Evolutionary conservation across 2,888 invertebrate species (phyloP), one percentile per base, ranked within the genome.

Genomic region (Belgica antarctica): DNA sequence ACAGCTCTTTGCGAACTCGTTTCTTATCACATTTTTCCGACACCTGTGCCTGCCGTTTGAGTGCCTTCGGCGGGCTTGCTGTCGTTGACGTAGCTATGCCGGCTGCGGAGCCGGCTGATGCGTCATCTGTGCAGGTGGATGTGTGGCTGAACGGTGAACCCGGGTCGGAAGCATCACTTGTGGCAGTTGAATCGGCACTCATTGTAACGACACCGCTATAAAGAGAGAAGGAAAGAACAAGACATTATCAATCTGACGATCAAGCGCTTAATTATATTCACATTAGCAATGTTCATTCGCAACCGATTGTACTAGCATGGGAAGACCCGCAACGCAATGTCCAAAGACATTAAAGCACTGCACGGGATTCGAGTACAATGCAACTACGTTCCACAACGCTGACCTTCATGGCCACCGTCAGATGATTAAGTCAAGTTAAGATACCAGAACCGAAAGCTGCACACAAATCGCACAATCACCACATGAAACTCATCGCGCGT

Each of bases 101-200:
- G 59, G 76, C 75, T 46, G 28, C 22, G 17, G n/a, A 70, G 31
- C 28, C 15, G 52, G 69, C 19, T 62, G 70, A 65, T 24, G 65
- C 28, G 25, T 70, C 70, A 15, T 66, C 52, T 36, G 72, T 46
- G 57, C 70, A 34, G 70, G 72, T 47, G 36, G 71, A 81, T 76
- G 79, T 78, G 74, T 89, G 87, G 80, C 89, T 91, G 81, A 87
- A 89, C 75, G 92, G 92, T 71, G 92, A 92, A 73, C 90, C 89
- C 71, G 92, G 92, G 80, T 92, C 92, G 75, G 91, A 90, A 80
- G 91, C 89, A 82, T 92, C 92, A 81, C 91, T 92, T 76, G 85
- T 87, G 76, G 87, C 84, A 73, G 84, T 83, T 47, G 87, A 89
- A 75, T 89, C 89, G 72, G 88, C 85, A 82, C 89, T 89, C 78